Evolutionary conservation across 2,113 vertebrate species (phyloP), one percentile per base, ranked within the genome.

Genomic region (Elephantulus edwardii): DNA sequence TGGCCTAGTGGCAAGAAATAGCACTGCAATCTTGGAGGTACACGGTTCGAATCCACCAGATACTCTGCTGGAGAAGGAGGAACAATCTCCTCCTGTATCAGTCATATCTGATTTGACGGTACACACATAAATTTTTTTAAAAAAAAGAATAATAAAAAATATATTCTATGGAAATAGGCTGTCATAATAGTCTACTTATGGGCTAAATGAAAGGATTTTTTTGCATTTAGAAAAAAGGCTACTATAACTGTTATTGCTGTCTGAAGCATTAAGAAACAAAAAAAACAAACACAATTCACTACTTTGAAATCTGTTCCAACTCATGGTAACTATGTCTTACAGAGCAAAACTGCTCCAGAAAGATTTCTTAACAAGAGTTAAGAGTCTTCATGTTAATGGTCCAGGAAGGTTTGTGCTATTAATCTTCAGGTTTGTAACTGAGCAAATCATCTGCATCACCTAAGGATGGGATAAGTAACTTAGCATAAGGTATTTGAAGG

Each of bases 211-310:
- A 91, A 40, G 75, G 62, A 66, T 5, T 86, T 9, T 42, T 62
- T 26, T 38, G 38, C 30, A 91, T 82, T 88, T 88, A 74, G 83
- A 92, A 90, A n/a, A 90, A 54, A 44, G 60, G 44, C 46, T 70
- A 76, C 28, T 72, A 12, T 19, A 92, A 70, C 14, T 74, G 76
- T 44, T 54, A 85, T 75, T 33, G 66, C 64, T 20, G 90, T 35
- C 80, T 86, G 35, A 17, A 74, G 40, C 89, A 89, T 62, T 38
- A 75, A 89, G 81, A 14, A 1, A 42, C 60, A 68, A 68, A 38
- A 68, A 64, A 13, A 66, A 12, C 33, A 26, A 33, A 33, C 4
- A 35, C 24, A 66, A 66, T 16, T 68, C 3, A 22, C 24, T 68
- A 35, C 20, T 3, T 5, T 68, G 17, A 20, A 35, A 8, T 68